These are phyloP conservation scores for Yponomeuta sedellus DNA, from an alignment of 2,888 invertebrate species.

Conservation along the genomic window DNA sequence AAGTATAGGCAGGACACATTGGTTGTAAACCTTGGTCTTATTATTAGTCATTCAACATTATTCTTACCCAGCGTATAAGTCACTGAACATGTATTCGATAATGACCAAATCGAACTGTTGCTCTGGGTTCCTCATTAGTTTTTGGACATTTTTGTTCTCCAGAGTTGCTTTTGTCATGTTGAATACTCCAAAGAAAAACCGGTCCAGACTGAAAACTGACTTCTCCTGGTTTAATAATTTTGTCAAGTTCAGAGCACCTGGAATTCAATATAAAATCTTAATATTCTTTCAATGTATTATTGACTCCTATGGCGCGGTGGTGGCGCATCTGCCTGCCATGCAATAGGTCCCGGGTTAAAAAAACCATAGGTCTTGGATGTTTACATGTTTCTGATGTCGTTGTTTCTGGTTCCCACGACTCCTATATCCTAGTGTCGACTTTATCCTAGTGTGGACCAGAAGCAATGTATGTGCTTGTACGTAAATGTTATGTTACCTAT, in stretches of 20 bases:
- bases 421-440: too few relatives aligned
- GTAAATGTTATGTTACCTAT: too few relatives aligned
- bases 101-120: conserved; percentile 42
- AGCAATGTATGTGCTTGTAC: too few relatives aligned
- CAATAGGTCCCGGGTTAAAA: too few relatives aligned
- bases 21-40: too few relatives aligned
- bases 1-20: too few relatives aligned
- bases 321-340: too few relatives aligned
- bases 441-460: too few relatives aligned
- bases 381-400: too few relatives aligned
- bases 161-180: conserved; percentile 25
- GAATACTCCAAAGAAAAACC: conserved; percentile 23
- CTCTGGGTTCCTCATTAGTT: conserved; percentile 33
- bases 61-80: conserved; percentile 37
- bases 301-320: too few relatives aligned
- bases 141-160: conserved; percentile 29
- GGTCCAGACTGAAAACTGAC: conserved; percentile 13
- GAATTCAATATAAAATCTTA: neutral
- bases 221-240: conserved; percentile 29
- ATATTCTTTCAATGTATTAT: neutral
- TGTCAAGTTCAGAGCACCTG: neutral
- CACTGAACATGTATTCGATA: conserved; percentile 46
- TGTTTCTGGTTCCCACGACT: too few relatives aligned
- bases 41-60: neutral
- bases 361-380: too few relatives aligned